Conservation (phyloP, 2,113 vertebrate genomes). For the Lagopus leucura region DNA sequence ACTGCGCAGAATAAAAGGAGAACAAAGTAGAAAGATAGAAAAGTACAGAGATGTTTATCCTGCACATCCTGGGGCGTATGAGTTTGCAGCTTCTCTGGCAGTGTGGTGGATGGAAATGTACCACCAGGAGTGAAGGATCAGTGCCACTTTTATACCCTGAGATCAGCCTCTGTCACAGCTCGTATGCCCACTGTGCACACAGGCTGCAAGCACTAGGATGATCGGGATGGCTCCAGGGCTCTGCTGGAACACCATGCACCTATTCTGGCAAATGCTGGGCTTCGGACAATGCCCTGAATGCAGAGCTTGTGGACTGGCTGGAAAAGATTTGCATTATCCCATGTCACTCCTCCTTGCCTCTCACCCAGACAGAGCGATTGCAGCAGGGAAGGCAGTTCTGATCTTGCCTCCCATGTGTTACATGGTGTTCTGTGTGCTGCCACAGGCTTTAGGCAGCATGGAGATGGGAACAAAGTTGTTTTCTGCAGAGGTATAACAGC, state of each 20-base stretch:
- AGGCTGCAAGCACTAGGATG: fast-evolving
- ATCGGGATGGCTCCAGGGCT: fast-evolving
- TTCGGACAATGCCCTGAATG: fast-evolving
- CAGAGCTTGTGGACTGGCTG: fast-evolving
- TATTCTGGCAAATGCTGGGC: background rate
- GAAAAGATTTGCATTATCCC: fast-evolving
- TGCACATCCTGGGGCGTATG: background rate
- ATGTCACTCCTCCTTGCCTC: background rate
- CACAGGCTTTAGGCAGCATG: background rate
- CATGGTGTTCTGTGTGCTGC: background rate
- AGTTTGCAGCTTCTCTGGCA: background rate
- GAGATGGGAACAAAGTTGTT: background rate
- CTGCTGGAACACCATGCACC: background rate
- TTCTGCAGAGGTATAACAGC: background rate
- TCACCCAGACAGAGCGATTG: background rate
- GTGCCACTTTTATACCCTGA: fast-evolving
- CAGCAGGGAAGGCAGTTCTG: background rate
- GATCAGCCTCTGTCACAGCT: background rate
- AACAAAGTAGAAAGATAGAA: background rate
- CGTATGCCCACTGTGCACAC: fast-evolving
- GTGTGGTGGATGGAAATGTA: background rate
- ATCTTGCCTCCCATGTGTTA: fast-evolving
- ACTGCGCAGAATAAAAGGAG: background rate
- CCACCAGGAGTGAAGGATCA: background rate
- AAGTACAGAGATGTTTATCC: background rate